phyloP scores from a whole-genome alignment of 2,113 vertebrate species.

The Centropristis striata region DNA sequence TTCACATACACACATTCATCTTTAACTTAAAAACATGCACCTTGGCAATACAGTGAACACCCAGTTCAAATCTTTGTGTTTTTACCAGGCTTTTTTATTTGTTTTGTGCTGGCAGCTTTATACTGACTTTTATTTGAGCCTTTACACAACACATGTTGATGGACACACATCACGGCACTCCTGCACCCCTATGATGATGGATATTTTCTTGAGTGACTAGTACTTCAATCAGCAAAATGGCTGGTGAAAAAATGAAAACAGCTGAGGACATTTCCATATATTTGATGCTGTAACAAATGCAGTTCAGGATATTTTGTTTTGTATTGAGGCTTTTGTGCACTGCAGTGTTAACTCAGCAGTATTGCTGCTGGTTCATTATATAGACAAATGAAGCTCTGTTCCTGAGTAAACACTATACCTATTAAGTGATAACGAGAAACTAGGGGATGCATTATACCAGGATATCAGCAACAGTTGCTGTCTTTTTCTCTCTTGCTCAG shows the following conservation, averaged over 20 bases:
- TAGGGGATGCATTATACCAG: slow-evolving; percentile 43
- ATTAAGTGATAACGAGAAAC: slow-evolving; percentile 65
- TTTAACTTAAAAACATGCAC: too few relatives aligned
- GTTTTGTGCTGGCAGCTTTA: not conserved
- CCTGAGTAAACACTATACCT: slow-evolving; percentile 43
- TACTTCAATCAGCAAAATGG: slow-evolving; percentile 8
- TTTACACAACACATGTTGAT: not conserved
- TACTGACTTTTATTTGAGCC: not conserved
- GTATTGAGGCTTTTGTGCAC: slow-evolving; percentile 19
- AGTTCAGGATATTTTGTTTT: slow-evolving; percentile 9
- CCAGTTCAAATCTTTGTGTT: not conserved
- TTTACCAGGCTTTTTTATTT: not conserved
- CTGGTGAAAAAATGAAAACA: slow-evolving; percentile 4
- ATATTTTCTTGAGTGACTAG: not conserved
- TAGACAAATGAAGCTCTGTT: slow-evolving; percentile 59
- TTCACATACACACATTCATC: too few relatives aligned
- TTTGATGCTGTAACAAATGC: slow-evolving; percentile 25
- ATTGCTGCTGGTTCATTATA: slow-evolving; percentile 60
- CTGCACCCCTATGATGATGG: not conserved
- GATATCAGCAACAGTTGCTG: slow-evolving; percentile 30
- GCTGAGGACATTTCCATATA: slow-evolving; percentile 2
- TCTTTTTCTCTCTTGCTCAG: slow-evolving; percentile 22
- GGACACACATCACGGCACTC: not conserved
- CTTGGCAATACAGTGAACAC: not conserved
- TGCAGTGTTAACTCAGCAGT: slow-evolving; percentile 52